phyloP scores from a whole-genome alignment of 2,113 vertebrate genomes.

The Numida meleagris region DNA sequence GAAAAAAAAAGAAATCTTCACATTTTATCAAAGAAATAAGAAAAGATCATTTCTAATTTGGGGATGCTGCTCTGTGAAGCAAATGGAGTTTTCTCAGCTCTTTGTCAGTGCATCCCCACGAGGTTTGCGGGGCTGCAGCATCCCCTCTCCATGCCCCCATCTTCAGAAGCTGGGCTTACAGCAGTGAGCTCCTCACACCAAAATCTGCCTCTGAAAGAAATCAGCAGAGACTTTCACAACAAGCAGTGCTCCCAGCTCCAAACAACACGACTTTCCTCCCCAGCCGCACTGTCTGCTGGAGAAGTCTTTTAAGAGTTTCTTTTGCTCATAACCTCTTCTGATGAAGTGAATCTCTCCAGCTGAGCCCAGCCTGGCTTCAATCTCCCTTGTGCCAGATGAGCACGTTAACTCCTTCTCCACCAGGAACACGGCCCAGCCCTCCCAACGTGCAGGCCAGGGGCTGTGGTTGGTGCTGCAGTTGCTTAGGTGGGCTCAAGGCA shows the following conservation, averaged over 20 bases:
- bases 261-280: neutral
- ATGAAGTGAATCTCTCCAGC: slow-evolving; percentile 46
- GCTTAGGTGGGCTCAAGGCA: neutral
- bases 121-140: neutral
- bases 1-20: neutral
- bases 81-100: neutral
- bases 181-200: neutral
- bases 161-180: neutral
- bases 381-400: neutral
- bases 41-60: neutral
- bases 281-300: neutral
- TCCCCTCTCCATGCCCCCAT: neutral
- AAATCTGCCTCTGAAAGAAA: neutral
- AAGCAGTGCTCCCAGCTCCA: neutral
- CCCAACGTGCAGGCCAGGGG: neutral
- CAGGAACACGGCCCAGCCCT: accelerated
- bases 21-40: neutral
- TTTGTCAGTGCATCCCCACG: neutral
- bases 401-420: neutral
- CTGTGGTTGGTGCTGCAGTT: accelerated
- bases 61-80: neutral
- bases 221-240: neutral
- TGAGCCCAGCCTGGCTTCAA: slow-evolving; percentile 46
- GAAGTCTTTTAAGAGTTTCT: slow-evolving; percentile 56
- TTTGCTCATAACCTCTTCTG: slow-evolving; percentile 9